Evolutionary conservation across 1,140 invertebrate genomes (phyloP).

Genomic region (Papilio dardanus): DNA sequence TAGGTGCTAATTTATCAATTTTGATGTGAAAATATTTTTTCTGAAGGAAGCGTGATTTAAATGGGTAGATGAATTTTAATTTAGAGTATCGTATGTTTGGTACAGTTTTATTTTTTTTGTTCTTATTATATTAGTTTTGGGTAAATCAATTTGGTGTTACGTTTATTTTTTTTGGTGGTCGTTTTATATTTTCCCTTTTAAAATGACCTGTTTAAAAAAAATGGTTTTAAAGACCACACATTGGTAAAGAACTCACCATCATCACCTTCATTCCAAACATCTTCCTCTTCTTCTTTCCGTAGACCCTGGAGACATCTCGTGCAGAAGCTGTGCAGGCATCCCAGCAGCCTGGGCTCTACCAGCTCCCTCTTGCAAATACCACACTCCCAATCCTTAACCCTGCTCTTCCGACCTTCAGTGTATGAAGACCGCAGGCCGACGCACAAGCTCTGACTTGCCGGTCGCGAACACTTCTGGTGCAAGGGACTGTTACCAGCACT

Average conservation of each 20-base stretch:
- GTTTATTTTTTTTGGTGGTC: too few relatives aligned
- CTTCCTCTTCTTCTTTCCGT: slow-evolving; percentile 66
- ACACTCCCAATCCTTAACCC: slow-evolving; percentile 76
- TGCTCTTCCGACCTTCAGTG: slow-evolving; percentile 48
- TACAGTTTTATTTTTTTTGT: too few relatives aligned
- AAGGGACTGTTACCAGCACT: slow-evolving; percentile 76
- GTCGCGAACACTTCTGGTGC: slow-evolving; percentile 51
- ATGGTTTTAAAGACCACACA: too few relatives aligned
- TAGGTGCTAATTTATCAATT: too few relatives aligned
- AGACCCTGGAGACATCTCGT: slow-evolving; percentile 80
- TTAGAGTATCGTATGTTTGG: too few relatives aligned
- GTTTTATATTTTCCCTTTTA: too few relatives aligned
- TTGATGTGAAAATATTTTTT: too few relatives aligned
- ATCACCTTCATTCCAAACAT: slow-evolving; percentile 71
- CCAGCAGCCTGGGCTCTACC: slow-evolving; percentile 82
- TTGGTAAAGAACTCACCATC: slow-evolving; percentile 69
- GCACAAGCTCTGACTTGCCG: slow-evolving; percentile 57
- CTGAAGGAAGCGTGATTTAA: too few relatives aligned
- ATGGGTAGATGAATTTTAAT: too few relatives aligned
- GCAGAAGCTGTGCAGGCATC: slow-evolving; percentile 84
- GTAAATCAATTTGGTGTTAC: too few relatives aligned
- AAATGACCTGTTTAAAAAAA: too few relatives aligned
- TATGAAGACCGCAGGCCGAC: slow-evolving; percentile 65
- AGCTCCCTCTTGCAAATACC: slow-evolving; percentile 77
- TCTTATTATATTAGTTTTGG: too few relatives aligned